Percentiles rank a stretch among this genome's conserved stretches.
phyloP scores from a whole-genome alignment of 2,797 vertebrate genomes.

The Chloroceryle amazona region DNA sequence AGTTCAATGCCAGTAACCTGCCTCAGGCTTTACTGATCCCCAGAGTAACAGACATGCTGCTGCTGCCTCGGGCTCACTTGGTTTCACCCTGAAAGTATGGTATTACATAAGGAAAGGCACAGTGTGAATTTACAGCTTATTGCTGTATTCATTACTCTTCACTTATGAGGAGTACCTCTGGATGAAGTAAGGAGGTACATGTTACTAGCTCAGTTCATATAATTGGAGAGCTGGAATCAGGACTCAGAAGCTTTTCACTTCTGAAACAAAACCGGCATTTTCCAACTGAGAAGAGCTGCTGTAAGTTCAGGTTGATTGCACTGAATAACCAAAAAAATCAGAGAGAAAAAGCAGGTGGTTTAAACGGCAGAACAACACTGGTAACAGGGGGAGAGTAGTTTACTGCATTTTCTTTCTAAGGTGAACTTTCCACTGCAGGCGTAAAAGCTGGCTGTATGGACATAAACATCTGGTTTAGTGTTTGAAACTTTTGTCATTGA shows the following conservation, averaged over 20 bases:
- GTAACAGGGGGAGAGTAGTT: not conserved
- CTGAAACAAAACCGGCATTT: not conserved
- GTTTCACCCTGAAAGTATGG: not conserved
- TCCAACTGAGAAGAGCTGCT: not conserved
- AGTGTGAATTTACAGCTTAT: not conserved
- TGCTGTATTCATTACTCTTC: not conserved
- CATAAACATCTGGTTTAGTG: not conserved
- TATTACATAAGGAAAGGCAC: not conserved
- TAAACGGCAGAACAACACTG: not conserved
- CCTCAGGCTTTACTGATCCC: not conserved
- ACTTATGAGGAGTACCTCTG: rapidly evolving
- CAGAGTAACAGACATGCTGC: not conserved
- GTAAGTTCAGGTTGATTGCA: rapidly evolving
- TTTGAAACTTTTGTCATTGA: not conserved
- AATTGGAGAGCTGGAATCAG: rapidly evolving
- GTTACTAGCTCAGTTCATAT: not conserved
- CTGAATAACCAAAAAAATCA: not conserved
- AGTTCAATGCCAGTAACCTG: not conserved
- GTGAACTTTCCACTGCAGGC: not conserved
- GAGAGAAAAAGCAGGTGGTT: not conserved
- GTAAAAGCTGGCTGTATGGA: not conserved
- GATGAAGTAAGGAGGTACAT: not conserved
- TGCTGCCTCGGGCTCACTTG: rapidly evolving
- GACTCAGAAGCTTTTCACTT: not conserved
- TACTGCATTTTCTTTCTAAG: not conserved